phyloP scores from a whole-genome alignment of 2,797 vertebrate species.

The Smutsia gigantea region DNA sequence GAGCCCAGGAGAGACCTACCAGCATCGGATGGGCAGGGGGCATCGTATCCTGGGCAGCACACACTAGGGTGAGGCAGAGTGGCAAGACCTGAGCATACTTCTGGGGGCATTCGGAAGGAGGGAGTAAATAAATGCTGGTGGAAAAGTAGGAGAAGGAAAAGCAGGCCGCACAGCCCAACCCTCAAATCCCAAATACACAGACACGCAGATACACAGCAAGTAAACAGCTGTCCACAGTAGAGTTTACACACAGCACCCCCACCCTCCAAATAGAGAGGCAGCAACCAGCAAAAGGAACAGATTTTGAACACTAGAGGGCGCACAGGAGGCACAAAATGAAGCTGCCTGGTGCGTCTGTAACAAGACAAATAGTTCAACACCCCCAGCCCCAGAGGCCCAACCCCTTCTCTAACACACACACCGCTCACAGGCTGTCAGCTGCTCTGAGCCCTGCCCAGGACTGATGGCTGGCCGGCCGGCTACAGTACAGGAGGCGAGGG shows the following conservation, averaged over 20 bases:
- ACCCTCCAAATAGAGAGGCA: neutral
- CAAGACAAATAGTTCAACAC: neutral
- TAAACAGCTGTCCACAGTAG: neutral
- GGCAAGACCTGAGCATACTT: neutral
- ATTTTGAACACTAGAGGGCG: neutral
- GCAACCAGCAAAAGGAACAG: neutral
- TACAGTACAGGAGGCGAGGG: neutral
- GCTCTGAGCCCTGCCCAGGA: neutral
- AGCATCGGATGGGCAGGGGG: neutral
- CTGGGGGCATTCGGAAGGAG: neutral
- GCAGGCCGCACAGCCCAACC: neutral
- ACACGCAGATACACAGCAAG: neutral
- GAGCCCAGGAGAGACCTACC: neutral
- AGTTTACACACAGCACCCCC: neutral
- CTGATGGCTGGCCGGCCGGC: neutral
- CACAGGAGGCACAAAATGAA: neutral
- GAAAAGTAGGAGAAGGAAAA: neutral
- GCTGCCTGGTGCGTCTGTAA: rapidly evolving
- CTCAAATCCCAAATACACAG: neutral
- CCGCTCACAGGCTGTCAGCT: neutral
- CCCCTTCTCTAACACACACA: neutral
- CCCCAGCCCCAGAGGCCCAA: rapidly evolving
- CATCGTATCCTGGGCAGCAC: neutral
- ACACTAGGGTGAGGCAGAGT: neutral
- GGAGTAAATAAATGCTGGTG: neutral